phyloP scores from a whole-genome alignment of 2,113 vertebrate genomes.

The Reinhardtius hippoglossoides region DNA sequence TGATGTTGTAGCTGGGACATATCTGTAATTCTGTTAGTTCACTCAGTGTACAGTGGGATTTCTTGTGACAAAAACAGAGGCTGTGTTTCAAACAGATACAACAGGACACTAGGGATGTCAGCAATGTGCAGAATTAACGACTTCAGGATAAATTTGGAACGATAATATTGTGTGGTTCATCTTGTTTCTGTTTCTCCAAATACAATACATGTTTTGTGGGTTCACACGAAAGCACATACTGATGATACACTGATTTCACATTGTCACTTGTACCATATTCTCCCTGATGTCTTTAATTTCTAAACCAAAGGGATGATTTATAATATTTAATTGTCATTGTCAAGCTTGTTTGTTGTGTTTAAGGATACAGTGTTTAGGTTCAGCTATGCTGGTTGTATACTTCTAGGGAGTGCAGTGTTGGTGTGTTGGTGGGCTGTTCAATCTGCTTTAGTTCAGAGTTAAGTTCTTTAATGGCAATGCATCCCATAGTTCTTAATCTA shows the following conservation, averaged over 20 bases:
- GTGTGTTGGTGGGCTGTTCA: too few species aligned
- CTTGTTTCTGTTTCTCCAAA: too few species aligned
- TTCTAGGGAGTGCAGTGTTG: neutral
- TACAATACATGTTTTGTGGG: neutral
- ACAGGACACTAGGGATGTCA: neutral
- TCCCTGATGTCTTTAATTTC: neutral
- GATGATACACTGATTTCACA: neutral
- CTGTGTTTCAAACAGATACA: neutral
- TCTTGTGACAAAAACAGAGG: neutral
- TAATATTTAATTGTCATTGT: neutral
- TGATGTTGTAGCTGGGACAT: constrained; percentile 13
- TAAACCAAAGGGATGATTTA: neutral
- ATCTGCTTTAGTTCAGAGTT: too few species aligned
- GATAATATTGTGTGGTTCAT: neutral
- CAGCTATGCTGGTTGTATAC: too few species aligned
- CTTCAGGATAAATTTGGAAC: neutral
- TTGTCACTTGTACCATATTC: neutral
- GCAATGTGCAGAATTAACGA: neutral
- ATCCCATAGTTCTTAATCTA: too few species aligned
- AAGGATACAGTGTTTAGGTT: neutral
- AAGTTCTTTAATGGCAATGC: too few species aligned
- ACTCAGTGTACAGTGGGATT: neutral
- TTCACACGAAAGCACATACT: neutral
- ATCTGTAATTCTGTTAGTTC: constrained; percentile 13
- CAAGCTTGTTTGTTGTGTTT: neutral